Evolutionary conservation across 1,140 invertebrate genomes (phyloP).

Genomic region (Branchinecta lindahli): DNA sequence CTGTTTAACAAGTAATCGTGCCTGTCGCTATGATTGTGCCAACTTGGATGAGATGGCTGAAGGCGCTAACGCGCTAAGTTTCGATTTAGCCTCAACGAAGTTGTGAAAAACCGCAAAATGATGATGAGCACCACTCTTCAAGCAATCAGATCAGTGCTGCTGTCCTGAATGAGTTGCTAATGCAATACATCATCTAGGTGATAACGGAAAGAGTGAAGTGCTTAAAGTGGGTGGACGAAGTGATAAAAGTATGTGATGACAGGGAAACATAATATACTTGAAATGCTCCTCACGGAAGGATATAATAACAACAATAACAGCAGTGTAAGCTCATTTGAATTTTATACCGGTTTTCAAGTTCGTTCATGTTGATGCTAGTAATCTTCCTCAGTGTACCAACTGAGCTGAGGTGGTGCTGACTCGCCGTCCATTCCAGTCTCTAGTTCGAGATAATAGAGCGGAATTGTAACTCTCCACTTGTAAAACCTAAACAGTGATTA

Average conservation of each 20-base stretch:
- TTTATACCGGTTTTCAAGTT: too few relatives aligned
- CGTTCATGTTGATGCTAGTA: too few relatives aligned
- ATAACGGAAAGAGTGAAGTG: background rate
- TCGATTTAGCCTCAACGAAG: conserved; percentile 3
- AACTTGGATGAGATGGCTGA: background rate
- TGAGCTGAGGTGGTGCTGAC: too few relatives aligned
- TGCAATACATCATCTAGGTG: background rate
- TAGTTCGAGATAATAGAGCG: too few relatives aligned
- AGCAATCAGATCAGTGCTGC: background rate
- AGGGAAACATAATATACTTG: background rate
- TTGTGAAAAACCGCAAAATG: conserved; percentile 1
- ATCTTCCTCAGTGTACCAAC: too few relatives aligned
- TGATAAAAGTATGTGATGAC: conserved; percentile 7
- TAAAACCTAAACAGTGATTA: too few relatives aligned
- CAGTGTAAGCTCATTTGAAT: background rate
- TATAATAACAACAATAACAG: conserved; percentile 7
- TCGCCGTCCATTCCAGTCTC: too few relatives aligned
- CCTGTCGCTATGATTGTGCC: conserved; percentile 9
- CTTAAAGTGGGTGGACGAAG: background rate
- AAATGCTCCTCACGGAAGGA: conserved; percentile 7
- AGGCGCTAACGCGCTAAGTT: conserved; percentile 1
- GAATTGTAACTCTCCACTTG: too few relatives aligned
- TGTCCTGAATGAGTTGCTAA: conserved; percentile 6
- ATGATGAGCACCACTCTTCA: background rate
- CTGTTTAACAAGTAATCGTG: conserved; percentile 9